Evolutionary conservation across 2,113 vertebrate genomes (phyloP).

Genomic region (Sterrhoptilus dennistouni): DNA sequence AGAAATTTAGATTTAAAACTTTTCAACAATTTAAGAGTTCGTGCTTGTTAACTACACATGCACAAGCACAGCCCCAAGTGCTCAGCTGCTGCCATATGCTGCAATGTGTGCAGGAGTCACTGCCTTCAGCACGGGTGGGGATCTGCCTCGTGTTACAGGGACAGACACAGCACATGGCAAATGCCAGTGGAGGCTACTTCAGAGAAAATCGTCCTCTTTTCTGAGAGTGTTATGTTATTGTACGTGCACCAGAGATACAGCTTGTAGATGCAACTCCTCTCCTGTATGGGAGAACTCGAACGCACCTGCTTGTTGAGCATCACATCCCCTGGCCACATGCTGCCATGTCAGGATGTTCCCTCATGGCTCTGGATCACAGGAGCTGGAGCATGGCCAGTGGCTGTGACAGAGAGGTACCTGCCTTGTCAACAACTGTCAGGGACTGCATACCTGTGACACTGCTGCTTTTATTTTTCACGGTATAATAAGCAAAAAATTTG

Average conservation of each 20-base stretch:
- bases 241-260: background rate
- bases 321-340: slow-evolving; percentile 5
- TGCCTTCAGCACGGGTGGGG: background rate
- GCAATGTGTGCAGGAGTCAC: background rate
- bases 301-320: background rate
- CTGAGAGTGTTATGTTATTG: background rate
- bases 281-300: background rate
- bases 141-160: background rate
- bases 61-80: background rate
- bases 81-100: fast-evolving
- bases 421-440: slow-evolving; percentile 38
- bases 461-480: background rate
- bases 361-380: background rate
- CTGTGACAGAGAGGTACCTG: background rate
- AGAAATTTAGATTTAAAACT: background rate
- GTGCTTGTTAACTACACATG: background rate
- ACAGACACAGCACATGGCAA: background rate
- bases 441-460: background rate
- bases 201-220: background rate
- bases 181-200: background rate
- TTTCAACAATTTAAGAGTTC: background rate
- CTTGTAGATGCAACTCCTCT: background rate
- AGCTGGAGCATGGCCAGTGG: background rate
- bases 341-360: background rate
- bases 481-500: background rate